Conservation (phyloP, 2,797 vertebrate genomes). For the Euphonia xanthogaster region DNA sequence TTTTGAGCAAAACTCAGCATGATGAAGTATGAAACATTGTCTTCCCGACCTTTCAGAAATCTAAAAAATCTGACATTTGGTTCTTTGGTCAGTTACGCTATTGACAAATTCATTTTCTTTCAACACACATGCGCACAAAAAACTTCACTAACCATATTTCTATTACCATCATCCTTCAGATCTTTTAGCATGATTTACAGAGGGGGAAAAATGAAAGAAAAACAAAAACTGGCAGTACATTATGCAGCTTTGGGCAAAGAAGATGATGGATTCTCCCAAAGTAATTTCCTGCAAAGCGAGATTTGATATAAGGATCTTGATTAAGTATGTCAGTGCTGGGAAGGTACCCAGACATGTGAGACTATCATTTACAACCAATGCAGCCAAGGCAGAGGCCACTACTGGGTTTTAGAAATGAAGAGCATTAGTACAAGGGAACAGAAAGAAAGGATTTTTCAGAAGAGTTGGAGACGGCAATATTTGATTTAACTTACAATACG, state of each 20-base stretch:
- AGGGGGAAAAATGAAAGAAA: background rate
- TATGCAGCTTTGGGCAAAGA: background rate
- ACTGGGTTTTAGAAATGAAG: background rate
- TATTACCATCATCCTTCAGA: background rate
- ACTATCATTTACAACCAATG: background rate
- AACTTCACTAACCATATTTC: background rate
- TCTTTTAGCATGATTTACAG: background rate
- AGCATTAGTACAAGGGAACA: background rate
- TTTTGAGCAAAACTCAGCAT: background rate
- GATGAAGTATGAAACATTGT: background rate
- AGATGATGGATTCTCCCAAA: conserved; percentile 5
- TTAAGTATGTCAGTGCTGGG: background rate
- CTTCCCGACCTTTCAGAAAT: background rate
- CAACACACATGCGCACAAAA: background rate
- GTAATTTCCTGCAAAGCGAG: conserved; percentile 14
- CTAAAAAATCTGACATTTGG: background rate
- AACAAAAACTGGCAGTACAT: background rate
- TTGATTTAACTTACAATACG: background rate
- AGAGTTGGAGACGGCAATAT: background rate
- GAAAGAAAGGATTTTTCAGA: background rate
- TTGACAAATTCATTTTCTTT: conserved; percentile 2
- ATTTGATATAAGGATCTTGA: conserved; percentile 2
- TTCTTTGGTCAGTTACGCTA: background rate
- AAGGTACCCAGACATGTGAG: background rate
- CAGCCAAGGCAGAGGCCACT: conserved; percentile 30